Evolutionary conservation across 1,140 invertebrate genomes (phyloP).

Genomic region (Hesperophylax magnus): DNA sequence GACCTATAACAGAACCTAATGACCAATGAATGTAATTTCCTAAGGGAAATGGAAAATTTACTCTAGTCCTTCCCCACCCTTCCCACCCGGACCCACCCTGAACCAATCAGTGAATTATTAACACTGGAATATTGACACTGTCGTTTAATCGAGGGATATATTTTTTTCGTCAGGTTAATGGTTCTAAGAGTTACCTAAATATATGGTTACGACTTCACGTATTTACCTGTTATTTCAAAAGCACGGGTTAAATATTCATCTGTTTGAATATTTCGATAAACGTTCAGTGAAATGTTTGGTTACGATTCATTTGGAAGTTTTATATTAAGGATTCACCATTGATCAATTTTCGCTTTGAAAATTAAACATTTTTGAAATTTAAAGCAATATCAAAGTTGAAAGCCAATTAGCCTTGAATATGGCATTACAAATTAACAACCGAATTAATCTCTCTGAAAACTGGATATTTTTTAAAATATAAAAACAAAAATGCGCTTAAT

Average conservation of each 20-base stretch:
- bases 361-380: too few species aligned
- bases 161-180: neutral
- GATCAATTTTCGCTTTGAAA: too few species aligned
- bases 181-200: neutral
- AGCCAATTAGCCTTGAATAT: too few species aligned
- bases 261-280: too few species aligned
- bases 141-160: slow-evolving; percentile 7
- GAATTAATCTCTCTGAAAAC: too few species aligned
- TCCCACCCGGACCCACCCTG: neutral
- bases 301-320: too few species aligned
- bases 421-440: too few species aligned
- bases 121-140: slow-evolving; percentile 34
- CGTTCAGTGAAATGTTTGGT: too few species aligned
- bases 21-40: slow-evolving; percentile 46
- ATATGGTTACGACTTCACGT: neutral
- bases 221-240: neutral
- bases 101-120: slow-evolving; percentile 39
- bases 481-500: too few species aligned
- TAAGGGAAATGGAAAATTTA: slow-evolving; percentile 42
- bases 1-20: slow-evolving; percentile 29
- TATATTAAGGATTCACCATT: too few species aligned
- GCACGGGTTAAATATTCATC: neutral
- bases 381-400: too few species aligned
- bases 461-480: too few species aligned
- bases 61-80: neutral